These are phyloP conservation scores for Athalia cordata DNA, from an alignment of 2,888 invertebrate genomes.

Conservation along the genomic window DNA sequence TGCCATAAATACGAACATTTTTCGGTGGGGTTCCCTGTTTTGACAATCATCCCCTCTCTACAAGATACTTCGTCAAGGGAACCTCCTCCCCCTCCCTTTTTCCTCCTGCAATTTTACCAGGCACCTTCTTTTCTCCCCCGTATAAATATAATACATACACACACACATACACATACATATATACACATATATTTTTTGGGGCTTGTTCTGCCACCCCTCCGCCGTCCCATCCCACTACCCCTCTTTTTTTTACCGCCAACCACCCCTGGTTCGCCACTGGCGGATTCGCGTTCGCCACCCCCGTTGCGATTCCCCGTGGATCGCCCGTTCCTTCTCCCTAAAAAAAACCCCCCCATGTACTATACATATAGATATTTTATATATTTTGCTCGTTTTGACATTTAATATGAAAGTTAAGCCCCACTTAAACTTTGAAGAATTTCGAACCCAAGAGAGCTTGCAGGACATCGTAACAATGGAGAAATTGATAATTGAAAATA, in stretches of 20 bases:
- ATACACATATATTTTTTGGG: no score
- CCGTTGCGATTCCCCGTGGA: constrained; percentile 43
- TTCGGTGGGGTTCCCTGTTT: constrained; percentile 69
- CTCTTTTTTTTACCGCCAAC: constrained; percentile 6
- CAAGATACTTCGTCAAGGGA: constrained; percentile 42
- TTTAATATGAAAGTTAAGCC: constrained; percentile 63
- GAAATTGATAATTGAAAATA: constrained; percentile 38
- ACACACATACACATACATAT: no score
- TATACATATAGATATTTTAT: constrained; percentile 14
- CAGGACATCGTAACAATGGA: constrained; percentile 12
- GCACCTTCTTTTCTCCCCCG: no score
- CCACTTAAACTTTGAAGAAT: constrained; percentile 60
- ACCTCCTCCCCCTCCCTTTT: constrained; percentile 38
- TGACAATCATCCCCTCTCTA: constrained; percentile 64
- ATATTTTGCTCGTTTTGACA: constrained; percentile 60
- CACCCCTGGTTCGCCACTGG: constrained; percentile 27
- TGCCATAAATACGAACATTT: constrained; percentile 70
- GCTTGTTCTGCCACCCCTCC: not conserved
- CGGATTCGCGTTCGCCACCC: constrained; percentile 33
- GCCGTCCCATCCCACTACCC: constrained; percentile 42
- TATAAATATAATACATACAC: no score
- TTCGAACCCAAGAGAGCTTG: constrained; percentile 50
- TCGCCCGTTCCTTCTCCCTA: constrained; percentile 52
- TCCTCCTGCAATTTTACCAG: constrained; percentile 10
- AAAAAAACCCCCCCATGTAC: not conserved